Evolutionary conservation across 2,797 vertebrate genomes (phyloP).

Genomic region (Anniella stebbinsi): DNA sequence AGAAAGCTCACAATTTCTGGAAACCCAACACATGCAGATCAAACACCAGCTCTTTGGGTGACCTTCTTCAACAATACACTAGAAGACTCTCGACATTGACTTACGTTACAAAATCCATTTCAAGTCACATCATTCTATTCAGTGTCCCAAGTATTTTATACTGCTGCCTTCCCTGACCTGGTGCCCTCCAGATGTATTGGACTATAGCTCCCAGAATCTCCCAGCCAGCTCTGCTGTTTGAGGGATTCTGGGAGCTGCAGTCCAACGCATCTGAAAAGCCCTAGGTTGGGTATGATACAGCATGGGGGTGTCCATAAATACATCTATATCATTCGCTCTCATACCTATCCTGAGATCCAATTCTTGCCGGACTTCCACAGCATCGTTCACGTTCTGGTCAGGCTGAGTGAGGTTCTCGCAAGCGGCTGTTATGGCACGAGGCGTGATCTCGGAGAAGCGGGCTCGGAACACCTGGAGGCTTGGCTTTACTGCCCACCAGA

Average conservation of each 20-base stretch:
- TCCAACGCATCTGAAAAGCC: too few species aligned
- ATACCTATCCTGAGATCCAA: constrained; percentile 94
- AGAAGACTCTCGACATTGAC: not conserved
- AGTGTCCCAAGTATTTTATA: too few species aligned
- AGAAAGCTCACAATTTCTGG: not conserved
- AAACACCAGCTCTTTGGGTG: not conserved
- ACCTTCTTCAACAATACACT: not conserved
- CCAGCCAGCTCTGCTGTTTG: too few species aligned
- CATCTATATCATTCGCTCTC: accelerated
- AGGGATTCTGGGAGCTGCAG: too few species aligned
- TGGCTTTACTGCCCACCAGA: constrained; percentile 84
- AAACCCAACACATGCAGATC: not conserved
- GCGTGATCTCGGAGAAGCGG: constrained; percentile 96
- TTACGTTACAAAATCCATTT: not conserved
- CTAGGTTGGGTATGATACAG: too few species aligned
- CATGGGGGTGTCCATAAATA: not conserved
- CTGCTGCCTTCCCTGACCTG: too few species aligned
- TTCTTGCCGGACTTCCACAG: constrained; percentile 94
- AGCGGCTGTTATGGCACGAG: constrained; percentile 87
- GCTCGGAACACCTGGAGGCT: constrained; percentile 91
- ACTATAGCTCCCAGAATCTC: too few species aligned
- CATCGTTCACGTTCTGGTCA: constrained; percentile 87
- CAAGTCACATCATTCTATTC: too few species aligned
- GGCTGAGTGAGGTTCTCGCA: constrained; percentile 90
- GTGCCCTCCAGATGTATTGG: not conserved